These are phyloP conservation scores for Enteromius unitaeniatus DNA, from an alignment of 2,797 vertebrate species.

Conservation along the genomic window DNA sequence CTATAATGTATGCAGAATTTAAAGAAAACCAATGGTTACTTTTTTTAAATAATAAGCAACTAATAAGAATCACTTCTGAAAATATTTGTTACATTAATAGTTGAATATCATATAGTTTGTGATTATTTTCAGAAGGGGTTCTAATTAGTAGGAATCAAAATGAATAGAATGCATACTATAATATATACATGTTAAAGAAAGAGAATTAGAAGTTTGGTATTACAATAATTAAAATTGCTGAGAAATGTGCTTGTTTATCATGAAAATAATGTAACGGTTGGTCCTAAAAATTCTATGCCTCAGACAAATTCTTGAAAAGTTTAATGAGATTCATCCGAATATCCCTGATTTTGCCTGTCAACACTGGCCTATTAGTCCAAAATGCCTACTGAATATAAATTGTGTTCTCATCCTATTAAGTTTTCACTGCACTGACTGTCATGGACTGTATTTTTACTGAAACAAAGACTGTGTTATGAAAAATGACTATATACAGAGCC, in stretches of 20 bases:
- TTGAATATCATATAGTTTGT: neutral
- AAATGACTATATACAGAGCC: constrained; percentile 26
- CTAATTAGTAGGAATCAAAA: neutral
- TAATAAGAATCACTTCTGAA: neutral
- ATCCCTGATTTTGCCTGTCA: neutral
- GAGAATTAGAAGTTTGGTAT: neutral
- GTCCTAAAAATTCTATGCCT: neutral
- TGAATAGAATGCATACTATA: neutral
- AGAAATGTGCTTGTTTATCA: neutral
- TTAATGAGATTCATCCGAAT: neutral
- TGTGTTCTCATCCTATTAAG: constrained; percentile 63
- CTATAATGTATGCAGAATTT: neutral
- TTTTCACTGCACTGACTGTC: constrained; percentile 34
- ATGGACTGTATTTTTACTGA: constrained; percentile 21
- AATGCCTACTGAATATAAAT: constrained; percentile 42
- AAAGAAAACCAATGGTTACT: neutral
- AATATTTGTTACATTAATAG: neutral
- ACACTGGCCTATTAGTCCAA: constrained; percentile 16
- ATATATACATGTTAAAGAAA: neutral
- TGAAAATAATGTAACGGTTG: neutral
- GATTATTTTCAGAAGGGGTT: neutral
- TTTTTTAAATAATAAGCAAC: neutral
- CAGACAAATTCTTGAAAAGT: neutral
- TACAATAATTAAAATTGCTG: neutral
- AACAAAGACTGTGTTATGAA: constrained; percentile 26